Conservation (phyloP, 2,113 vertebrate species). For the Notechis scutatus region DNA sequence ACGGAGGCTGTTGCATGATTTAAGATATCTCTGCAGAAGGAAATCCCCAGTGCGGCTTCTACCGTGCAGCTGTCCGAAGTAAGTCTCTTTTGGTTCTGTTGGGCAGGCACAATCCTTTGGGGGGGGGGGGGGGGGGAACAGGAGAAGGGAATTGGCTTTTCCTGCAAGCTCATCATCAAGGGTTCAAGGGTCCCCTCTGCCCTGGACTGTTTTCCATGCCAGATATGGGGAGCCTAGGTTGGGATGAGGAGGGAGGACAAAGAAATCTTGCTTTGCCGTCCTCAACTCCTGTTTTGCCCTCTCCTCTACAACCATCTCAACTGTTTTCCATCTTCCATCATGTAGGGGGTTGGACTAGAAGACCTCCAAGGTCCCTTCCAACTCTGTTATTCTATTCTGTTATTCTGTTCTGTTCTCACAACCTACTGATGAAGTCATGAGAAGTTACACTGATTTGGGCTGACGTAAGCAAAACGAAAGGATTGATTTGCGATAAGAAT, state of each 20-base stretch:
- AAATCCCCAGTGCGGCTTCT: accelerated
- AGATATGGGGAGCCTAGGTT: not conserved
- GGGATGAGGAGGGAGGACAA: not conserved
- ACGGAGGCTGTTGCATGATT: not conserved
- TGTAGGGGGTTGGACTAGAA: no score
- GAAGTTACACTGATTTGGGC: not conserved
- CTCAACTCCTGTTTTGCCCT: not conserved
- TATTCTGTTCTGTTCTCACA: not conserved
- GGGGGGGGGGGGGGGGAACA: not conserved
- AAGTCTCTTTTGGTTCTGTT: constrained; percentile 5
- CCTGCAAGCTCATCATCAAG: not conserved
- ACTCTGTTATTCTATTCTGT: no score
- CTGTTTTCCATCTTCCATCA: not conserved
- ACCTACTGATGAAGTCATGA: not conserved
- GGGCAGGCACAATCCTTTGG: no score
- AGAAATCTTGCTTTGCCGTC: not conserved
- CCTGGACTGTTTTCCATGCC: not conserved
- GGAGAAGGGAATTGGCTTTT: not conserved
- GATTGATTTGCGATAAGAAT: not conserved
- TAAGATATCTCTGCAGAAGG: not conserved
- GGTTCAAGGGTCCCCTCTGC: not conserved
- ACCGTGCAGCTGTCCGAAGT: constrained; percentile 22
- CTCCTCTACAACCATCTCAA: not conserved
- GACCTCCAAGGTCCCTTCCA: no score
- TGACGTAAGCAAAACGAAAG: not conserved